Base-by-base conservation (phyloP, 2,888 invertebrate species). In the Ethmia dodecea region DNA sequence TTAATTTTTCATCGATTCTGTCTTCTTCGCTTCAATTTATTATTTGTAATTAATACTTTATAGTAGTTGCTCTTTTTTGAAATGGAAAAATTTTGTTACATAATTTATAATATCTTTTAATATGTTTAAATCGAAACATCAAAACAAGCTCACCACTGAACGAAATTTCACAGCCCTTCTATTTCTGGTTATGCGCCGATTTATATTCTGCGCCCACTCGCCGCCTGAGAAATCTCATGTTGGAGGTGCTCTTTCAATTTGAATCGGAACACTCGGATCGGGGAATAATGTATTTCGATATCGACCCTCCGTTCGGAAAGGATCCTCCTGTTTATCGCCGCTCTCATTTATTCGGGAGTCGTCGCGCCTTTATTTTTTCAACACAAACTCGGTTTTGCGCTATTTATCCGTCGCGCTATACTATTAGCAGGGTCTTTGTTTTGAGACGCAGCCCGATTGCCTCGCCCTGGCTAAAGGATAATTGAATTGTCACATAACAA, bases 211-310 rank as follows among this genome's bases (percentile, higher is more conserved):
- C 74, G 77, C 83, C 81, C 80, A 83, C 81, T 83, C 83, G 79
- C 81, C 78, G 83, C 69, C 84, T 78, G 76, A 84, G 81, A 83
- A 84, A 86, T 86, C 84, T 86, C 80, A 79, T 83, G 86, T 84
- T 78, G 79, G 76, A 80, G 83, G 83, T 83, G 86, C 86, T 86
- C 86, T 86, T 86, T 86, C 86, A 84, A 86, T 86, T 86, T 86
- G 84, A 86, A 86, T 83, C 84, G 84, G 83, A 84, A 84, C 84
- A 81, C 81, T 84, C 77, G 78, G 80, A 80, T 83, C 84, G 83
- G 80, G 76, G 80, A 81, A 83, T 86, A 86, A 86, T 83, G 84
- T 84, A 86, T 86, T 81, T 83, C 78, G 84, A 75, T 84, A 86
- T 83, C 81, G 84, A 83, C 83, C 84, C 81, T 77, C 76, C 69